A percentile compares a stretch with the other conserved stretches of the same genome.
Conservation (phyloP, 1,140 invertebrate genomes). For the Aphelinus atriplicis region DNA sequence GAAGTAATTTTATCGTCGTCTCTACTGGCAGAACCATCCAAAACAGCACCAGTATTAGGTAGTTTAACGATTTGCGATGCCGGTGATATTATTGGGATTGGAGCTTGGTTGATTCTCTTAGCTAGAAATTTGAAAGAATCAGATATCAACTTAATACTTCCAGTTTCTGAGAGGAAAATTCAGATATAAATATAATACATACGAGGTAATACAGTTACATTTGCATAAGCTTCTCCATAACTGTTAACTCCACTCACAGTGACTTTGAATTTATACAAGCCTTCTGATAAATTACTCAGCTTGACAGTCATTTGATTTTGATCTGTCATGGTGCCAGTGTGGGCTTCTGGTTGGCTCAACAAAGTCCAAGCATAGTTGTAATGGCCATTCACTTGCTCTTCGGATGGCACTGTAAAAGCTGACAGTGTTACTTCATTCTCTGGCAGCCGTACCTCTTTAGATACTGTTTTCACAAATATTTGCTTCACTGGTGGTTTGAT, state of each 20-base stretch:
- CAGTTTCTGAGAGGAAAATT: neutral
- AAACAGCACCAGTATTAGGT: slow-evolving; percentile 87
- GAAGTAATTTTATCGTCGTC: slow-evolving; percentile 86
- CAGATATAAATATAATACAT: slow-evolving; percentile 53
- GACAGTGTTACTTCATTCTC: slow-evolving; percentile 74
- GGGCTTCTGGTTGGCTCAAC: slow-evolving; percentile 81
- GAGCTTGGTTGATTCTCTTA: slow-evolving; percentile 85
- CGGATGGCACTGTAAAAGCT: slow-evolving; percentile 81
- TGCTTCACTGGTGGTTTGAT: slow-evolving; percentile 69
- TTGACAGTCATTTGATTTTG: slow-evolving; percentile 84
- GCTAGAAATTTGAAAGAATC: slow-evolving; percentile 65
- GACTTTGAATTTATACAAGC: slow-evolving; percentile 90
- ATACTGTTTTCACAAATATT: slow-evolving; percentile 81
- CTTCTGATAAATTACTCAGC: slow-evolving; percentile 81
- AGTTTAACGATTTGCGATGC: slow-evolving; percentile 85
- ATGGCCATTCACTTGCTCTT: slow-evolving; percentile 74
- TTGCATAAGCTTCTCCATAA: slow-evolving; percentile 86
- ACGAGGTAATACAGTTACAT: slow-evolving; percentile 90
- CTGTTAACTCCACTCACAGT: slow-evolving; percentile 77
- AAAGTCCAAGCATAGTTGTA: slow-evolving; percentile 92
- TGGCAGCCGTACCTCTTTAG: slow-evolving; percentile 71
- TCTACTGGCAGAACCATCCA: slow-evolving; percentile 84
- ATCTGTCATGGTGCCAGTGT: slow-evolving; percentile 83
- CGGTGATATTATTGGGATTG: slow-evolving; percentile 87
- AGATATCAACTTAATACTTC: neutral